Evolutionary conservation across 2,113 vertebrate species (phyloP).

Genomic region (Hippocampus comes): DNA sequence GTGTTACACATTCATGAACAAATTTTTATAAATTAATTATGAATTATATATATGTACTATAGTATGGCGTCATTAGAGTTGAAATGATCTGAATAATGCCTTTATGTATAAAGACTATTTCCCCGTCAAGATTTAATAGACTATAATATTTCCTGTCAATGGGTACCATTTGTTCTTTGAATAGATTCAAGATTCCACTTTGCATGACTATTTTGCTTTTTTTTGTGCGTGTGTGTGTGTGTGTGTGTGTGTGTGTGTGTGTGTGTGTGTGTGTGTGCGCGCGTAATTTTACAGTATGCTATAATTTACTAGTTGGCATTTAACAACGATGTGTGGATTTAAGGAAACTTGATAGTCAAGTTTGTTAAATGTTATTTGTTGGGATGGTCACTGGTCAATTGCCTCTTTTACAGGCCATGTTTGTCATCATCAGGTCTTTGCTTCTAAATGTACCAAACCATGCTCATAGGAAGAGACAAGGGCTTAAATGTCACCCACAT

Average conservation of each 20-base stretch:
- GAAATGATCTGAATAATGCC: neutral
- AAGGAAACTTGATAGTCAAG: neutral
- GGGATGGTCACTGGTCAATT: constrained; percentile 64
- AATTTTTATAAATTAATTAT: neutral
- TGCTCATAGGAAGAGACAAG: constrained; percentile 41
- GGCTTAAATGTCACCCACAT: constrained; percentile 63
- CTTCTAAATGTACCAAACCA: constrained; percentile 51
- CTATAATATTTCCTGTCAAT: neutral
- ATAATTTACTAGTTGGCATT: constrained; percentile 62
- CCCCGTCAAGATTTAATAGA: neutral
- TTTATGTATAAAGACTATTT: neutral
- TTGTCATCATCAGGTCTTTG: constrained; percentile 63
- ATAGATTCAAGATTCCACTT: neutral
- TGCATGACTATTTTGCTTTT: neutral
- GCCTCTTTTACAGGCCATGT: constrained; percentile 65
- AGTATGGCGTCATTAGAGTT: neutral
- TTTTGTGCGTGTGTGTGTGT: no score
- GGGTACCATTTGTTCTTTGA: neutral
- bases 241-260: no score
- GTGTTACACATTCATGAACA: neutral
- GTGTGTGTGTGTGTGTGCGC: no score
- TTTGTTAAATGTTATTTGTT: constrained; percentile 62
- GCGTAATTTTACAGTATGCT: constrained; percentile 16
- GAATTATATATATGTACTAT: neutral
- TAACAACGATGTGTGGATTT: constrained; percentile 39